These are phyloP conservation scores for Neoseiulus cucumeris DNA, from an alignment of 1,140 invertebrate species.

Conservation along the genomic window DNA sequence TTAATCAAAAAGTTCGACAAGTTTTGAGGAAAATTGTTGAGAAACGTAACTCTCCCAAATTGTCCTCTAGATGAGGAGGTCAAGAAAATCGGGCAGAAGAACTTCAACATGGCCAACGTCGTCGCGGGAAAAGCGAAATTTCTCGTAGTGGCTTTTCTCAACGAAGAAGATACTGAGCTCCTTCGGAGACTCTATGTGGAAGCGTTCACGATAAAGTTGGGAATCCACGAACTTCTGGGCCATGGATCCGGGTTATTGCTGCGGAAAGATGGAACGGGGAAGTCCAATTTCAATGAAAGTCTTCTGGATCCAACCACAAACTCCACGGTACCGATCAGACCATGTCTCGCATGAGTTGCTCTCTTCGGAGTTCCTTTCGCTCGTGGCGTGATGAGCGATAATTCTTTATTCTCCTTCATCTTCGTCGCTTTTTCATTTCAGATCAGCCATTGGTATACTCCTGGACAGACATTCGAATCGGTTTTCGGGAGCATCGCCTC, in stretches of 20 bases:
- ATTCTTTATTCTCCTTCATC: background rate
- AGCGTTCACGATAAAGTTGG: background rate
- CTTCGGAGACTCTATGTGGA: background rate
- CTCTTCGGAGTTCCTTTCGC: background rate
- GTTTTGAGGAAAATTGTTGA: background rate
- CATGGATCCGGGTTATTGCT: background rate
- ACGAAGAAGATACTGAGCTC: background rate
- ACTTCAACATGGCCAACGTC: background rate
- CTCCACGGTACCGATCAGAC: background rate
- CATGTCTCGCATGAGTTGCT: background rate
- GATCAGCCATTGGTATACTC: background rate
- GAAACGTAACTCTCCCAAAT: background rate
- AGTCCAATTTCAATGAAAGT: background rate
- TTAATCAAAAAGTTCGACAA: background rate
- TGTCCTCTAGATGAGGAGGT: background rate
- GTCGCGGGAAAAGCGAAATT: background rate
- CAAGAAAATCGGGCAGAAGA: background rate
- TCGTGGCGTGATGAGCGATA: no score
- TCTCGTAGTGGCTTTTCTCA: background rate
- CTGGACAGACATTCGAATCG: background rate
- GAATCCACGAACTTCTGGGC: background rate
- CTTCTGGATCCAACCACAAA: background rate
- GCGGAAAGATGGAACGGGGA: background rate
- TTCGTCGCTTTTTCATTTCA: background rate
- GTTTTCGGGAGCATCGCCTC: background rate